Percentiles rank a stretch among this genome's conserved stretches.
Evolutionary conservation across 2,113 vertebrate genomes (phyloP).

Genomic region (Microtus pennsylvanicus): DNA sequence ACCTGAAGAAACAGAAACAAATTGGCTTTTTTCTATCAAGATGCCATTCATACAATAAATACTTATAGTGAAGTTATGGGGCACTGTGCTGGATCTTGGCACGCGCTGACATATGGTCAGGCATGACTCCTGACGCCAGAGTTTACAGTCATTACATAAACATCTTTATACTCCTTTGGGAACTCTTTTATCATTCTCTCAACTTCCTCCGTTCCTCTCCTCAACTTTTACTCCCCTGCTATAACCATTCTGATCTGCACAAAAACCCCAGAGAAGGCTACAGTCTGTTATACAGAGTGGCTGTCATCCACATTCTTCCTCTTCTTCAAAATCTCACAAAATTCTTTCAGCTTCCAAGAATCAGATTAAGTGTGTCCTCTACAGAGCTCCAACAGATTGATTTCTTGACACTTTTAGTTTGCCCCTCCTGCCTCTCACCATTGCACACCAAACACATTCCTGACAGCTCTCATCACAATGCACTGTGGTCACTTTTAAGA

Average conservation of each 20-base stretch:
- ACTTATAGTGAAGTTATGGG: neutral
- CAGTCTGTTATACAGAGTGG: neutral
- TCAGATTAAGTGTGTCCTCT: neutral
- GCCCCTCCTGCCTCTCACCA: neutral
- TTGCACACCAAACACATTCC: neutral
- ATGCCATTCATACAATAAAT: neutral
- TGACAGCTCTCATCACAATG: neutral
- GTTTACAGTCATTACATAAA: neutral
- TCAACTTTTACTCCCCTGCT: neutral
- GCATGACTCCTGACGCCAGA: neutral
- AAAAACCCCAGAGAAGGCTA: neutral
- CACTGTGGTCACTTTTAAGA: neutral
- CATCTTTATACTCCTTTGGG: neutral
- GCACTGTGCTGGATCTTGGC: neutral
- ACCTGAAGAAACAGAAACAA: neutral
- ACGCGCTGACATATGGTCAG: too few species aligned
- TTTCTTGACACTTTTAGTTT: neutral
- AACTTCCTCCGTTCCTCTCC: neutral
- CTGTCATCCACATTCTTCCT: neutral
- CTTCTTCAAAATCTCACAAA: slow-evolving; percentile 10
- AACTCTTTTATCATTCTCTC: neutral
- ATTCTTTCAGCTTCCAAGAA: slow-evolving; percentile 8
- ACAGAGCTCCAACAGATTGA: neutral
- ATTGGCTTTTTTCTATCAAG: neutral
- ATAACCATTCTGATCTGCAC: neutral